These are phyloP conservation scores for Zaprionus ghesquierei DNA, from an alignment of 1,140 invertebrate genomes.

Conservation along the genomic window DNA sequence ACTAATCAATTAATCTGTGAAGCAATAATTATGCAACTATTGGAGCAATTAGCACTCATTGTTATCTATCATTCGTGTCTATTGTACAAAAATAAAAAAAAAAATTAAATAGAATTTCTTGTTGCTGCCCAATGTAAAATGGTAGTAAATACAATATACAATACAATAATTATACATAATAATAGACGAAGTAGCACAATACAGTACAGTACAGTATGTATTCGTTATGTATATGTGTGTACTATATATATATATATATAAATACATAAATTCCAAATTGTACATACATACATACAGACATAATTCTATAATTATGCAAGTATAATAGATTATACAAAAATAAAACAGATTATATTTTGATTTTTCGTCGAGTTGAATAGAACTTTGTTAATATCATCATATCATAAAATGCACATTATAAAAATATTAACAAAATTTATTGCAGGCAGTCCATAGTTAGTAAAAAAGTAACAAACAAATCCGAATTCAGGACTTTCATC, in stretches of 20 bases:
- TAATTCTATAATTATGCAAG: conserved; percentile 14
- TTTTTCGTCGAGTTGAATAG: conserved; percentile 77
- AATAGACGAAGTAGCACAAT: conserved; percentile 16
- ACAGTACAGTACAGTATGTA: conserved; percentile 4
- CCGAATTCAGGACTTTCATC: conserved; percentile 51
- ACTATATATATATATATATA: conserved; percentile 49
- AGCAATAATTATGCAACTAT: conserved; percentile 37
- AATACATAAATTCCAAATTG: conserved; percentile 60
- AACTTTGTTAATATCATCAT: conserved; percentile 81
- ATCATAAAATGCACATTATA: conserved; percentile 74
- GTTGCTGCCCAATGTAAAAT: conserved; percentile 22
- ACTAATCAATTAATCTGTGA: conserved; percentile 45
- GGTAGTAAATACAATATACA: conserved; percentile 32
- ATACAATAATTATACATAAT: conserved; percentile 11
- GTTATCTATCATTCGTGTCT: not conserved
- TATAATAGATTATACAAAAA: conserved; percentile 76
- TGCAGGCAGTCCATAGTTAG: conserved; percentile 80
- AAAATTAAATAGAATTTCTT: conserved; percentile 23
- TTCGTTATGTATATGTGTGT: conserved; percentile 28
- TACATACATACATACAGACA: conserved; percentile 10
- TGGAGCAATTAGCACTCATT: conserved; percentile 46
- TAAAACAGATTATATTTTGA: conserved; percentile 81
- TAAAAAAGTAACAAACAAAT: conserved; percentile 78
- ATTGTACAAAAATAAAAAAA: too few relatives aligned
- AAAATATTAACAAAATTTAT: conserved; percentile 82